Conservation (phyloP, 1,140 invertebrate species). For the Platyura marginata region DNA sequence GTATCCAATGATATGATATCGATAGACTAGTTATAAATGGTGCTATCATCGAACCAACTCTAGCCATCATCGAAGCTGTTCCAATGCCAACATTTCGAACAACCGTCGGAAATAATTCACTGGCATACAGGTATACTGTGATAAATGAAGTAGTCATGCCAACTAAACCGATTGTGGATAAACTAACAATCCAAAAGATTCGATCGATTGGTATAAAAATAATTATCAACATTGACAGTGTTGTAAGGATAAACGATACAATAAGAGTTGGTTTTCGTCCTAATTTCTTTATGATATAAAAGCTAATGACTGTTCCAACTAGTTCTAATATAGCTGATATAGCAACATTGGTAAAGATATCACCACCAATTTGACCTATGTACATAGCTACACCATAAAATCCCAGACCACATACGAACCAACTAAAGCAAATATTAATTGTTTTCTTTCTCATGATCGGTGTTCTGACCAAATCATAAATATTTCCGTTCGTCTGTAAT, state of each 20-base stretch:
- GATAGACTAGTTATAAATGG: conserved; percentile 29
- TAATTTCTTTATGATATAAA: conserved; percentile 39
- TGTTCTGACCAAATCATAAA: conserved; percentile 50
- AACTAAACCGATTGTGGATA: conserved; percentile 14
- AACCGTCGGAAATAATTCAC: conserved; percentile 38
- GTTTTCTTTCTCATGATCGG: conserved; percentile 55
- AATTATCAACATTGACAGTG: conserved; percentile 39
- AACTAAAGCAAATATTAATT: conserved; percentile 46
- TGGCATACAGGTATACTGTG: conserved; percentile 35
- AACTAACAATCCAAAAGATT: conserved; percentile 4
- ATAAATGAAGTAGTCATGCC: conserved; percentile 32
- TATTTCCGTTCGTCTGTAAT: conserved; percentile 18
- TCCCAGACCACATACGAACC: conserved; percentile 52
- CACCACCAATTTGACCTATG: conserved; percentile 45
- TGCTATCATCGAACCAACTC: conserved; percentile 33
- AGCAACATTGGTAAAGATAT: conserved; percentile 55
- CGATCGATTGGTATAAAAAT: conserved; percentile 26
- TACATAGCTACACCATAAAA: conserved; percentile 60
- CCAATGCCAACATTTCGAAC: conserved; percentile 35
- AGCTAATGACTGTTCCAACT: conserved; percentile 45
- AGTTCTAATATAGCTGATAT: conserved; percentile 43
- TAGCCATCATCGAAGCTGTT: conserved; percentile 29
- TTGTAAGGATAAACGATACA: conserved; percentile 36
- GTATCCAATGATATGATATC: conserved; percentile 28
- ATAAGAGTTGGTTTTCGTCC: conserved; percentile 46